These are phyloP conservation scores for Mormyrops attenuatus DNA, from an alignment of 2,797 vertebrate species.

Conservation along the genomic window DNA sequence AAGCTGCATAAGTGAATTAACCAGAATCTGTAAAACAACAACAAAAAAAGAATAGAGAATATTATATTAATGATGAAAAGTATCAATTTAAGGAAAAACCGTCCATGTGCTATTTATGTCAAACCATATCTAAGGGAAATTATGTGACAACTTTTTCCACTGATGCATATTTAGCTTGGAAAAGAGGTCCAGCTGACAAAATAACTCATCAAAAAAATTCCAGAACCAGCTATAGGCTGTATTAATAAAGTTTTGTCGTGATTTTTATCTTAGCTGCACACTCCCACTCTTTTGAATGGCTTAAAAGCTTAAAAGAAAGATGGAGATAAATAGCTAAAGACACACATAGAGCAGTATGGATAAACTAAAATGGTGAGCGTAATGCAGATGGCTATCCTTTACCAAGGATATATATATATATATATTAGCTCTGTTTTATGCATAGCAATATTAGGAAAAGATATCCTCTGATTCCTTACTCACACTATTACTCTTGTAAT, in stretches of 20 bases:
- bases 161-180: background rate
- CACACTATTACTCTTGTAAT: background rate
- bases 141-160: background rate
- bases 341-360: background rate
- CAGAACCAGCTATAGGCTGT: background rate
- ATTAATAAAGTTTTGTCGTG: background rate
- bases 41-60: background rate
- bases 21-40: background rate
- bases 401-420: background rate
- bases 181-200: background rate
- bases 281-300: background rate
- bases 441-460: background rate
- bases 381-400: background rate
- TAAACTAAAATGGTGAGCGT: background rate
- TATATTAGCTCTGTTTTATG: background rate
- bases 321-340: background rate
- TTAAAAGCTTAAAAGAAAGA: background rate
- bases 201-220: background rate
- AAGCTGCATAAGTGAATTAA: slow-evolving; percentile 23
- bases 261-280: background rate
- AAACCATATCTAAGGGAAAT: background rate
- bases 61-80: background rate
- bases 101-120: background rate
- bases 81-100: background rate
- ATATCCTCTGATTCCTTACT: background rate